Conservation (phyloP, 1,140 invertebrate species). For the Drosophila cardini region DNA sequence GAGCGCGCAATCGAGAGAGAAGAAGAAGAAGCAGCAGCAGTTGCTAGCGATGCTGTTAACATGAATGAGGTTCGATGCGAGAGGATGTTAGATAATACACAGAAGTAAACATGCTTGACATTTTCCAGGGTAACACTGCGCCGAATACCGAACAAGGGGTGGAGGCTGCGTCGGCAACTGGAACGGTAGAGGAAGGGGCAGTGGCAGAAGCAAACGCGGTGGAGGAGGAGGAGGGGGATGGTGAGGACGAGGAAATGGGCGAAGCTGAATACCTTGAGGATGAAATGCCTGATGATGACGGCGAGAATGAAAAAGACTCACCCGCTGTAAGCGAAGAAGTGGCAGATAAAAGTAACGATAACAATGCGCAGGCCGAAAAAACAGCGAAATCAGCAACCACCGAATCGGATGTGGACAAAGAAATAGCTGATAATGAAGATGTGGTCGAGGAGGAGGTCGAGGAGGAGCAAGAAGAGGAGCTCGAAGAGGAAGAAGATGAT, state of each 20-base stretch:
- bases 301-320: constrained; percentile 19
- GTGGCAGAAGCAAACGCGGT: not conserved
- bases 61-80: constrained; percentile 28
- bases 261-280: constrained; percentile 68
- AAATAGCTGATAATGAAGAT: constrained; percentile 27
- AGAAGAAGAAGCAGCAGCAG: constrained; percentile 18
- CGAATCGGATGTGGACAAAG: constrained; percentile 20
- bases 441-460: constrained; percentile 57
- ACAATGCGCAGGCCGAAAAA: constrained; percentile 23
- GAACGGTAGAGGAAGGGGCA: not conserved
- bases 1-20: constrained; percentile 19
- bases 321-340: constrained; percentile 2
- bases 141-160: constrained; percentile 6
- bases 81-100: constrained; percentile 51
- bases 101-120: constrained; percentile 37
- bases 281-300: constrained; percentile 45
- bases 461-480: constrained; percentile 29
- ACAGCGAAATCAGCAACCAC: not conserved
- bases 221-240: constrained; percentile 26
- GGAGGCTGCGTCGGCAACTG: not conserved
- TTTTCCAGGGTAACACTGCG: constrained; percentile 43
- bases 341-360: constrained; percentile 34
- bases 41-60: constrained; percentile 21
- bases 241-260: constrained; percentile 44
- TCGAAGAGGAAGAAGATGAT: constrained; percentile 26